Conservation (phyloP, 2,113 vertebrate genomes). For the Heterochromis multidens region DNA sequence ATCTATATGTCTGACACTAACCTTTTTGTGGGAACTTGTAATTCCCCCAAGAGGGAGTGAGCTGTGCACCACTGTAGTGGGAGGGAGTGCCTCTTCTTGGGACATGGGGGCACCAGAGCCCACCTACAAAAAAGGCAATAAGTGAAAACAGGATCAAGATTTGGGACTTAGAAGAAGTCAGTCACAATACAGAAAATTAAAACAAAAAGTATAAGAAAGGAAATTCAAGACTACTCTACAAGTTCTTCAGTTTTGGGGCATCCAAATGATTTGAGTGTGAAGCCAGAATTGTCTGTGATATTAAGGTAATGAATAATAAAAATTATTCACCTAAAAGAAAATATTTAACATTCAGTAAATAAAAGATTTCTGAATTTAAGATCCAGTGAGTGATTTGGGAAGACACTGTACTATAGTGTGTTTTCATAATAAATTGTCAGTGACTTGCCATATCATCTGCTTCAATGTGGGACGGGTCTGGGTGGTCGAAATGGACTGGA, state of each 20-base stretch:
- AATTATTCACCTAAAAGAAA: not conserved
- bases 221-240: not conserved
- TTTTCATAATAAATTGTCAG: not conserved
- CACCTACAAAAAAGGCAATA: slow-evolving; percentile 57
- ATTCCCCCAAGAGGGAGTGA: slow-evolving; percentile 65
- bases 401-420: not conserved
- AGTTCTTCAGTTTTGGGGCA: not conserved
- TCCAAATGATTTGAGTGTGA: not conserved
- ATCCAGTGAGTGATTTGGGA: not conserved
- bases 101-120: slow-evolving; percentile 63
- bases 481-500: slow-evolving; percentile 68
- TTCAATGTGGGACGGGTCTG: slow-evolving; percentile 44
- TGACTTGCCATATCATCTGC: slow-evolving; percentile 54
- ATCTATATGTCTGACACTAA: slow-evolving; percentile 18
- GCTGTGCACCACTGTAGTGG: slow-evolving; percentile 60
- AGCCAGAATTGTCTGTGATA: not conserved
- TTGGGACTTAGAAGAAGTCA: not conserved
- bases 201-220: not conserved
- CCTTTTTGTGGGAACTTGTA: slow-evolving; percentile 75
- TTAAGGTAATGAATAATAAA: not conserved
- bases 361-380: not conserved
- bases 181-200: not conserved
- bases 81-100: slow-evolving; percentile 64
- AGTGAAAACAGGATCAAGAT: slow-evolving; percentile 18
- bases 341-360: not conserved